phyloP scores from a whole-genome alignment of 2,888 invertebrate genomes.

The Candidula unifasciata region DNA sequence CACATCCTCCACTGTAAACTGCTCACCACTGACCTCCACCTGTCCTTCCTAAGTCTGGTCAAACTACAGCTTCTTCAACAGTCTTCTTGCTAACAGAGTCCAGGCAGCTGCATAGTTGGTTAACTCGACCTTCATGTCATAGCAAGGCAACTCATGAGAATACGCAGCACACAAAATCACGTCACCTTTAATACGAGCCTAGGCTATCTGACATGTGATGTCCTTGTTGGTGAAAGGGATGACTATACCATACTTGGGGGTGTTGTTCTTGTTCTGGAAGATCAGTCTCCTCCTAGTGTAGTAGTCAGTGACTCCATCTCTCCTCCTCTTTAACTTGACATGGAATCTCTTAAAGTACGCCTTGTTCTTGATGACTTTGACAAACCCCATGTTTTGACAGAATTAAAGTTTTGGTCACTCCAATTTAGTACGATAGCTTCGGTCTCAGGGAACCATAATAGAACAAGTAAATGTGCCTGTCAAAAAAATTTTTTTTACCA shows the following conservation, averaged over 20 bases:
- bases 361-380: slow-evolving; percentile 99
- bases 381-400: slow-evolving; percentile 80
- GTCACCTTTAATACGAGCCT: slow-evolving; percentile 98
- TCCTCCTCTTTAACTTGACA: slow-evolving; percentile 81
- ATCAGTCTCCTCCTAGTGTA: slow-evolving; percentile 97
- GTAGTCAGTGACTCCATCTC: slow-evolving; percentile 98
- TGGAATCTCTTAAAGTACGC: slow-evolving; percentile 99
- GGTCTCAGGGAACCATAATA: no score
- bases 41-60: slow-evolving; percentile 93
- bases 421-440: no score
- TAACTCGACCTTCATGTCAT: slow-evolving; percentile 97
- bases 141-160: slow-evolving; percentile 95
- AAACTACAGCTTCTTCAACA: slow-evolving; percentile 93
- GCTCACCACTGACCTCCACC: slow-evolving; percentile 94
- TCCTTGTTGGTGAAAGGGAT: slow-evolving; percentile 98
- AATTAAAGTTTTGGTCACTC: no score
- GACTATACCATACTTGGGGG: slow-evolving; percentile 98
- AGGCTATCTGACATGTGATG: slow-evolving; percentile 96
- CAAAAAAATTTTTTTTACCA: no score
- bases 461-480: no score
- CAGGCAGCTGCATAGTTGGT: slow-evolving; percentile 99
- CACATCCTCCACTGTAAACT: slow-evolving; percentile 95
- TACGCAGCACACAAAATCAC: slow-evolving; percentile 97
- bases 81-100: slow-evolving; percentile 91
- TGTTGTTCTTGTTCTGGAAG: slow-evolving; percentile 99